phyloP scores from a whole-genome alignment of 2,797 vertebrate genomes.

The Orientallactaga sibirica region DNA sequence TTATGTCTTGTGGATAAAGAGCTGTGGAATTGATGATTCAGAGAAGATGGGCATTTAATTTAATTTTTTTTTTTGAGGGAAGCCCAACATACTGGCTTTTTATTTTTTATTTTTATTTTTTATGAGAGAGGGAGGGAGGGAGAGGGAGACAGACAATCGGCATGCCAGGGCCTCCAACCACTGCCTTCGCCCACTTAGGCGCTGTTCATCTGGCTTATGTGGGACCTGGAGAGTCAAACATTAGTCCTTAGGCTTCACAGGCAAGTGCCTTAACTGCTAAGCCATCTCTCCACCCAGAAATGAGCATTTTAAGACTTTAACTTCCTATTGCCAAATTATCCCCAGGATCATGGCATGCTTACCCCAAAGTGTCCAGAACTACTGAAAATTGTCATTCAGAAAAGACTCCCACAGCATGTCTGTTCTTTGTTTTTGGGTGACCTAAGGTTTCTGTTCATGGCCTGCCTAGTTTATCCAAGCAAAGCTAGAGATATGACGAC shows the following conservation, averaged over 20 bases:
- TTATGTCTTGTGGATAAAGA: slow-evolving; percentile 58
- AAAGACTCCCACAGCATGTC: neutral
- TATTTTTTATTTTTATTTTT: no score
- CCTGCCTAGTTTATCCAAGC: slow-evolving; percentile 47
- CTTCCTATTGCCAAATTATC: slow-evolving; percentile 57
- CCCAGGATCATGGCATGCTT: slow-evolving; percentile 36
- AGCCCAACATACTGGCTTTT: no score
- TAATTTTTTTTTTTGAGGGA: no score
- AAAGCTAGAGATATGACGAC: neutral
- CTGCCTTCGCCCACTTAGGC: no score
- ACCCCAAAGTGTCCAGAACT: slow-evolving; percentile 22
- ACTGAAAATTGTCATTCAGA: slow-evolving; percentile 60
- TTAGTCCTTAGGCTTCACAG: no score
- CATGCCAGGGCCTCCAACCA: no score
- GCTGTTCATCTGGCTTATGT: no score
- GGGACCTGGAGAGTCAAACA: no score
- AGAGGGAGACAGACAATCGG: no score
- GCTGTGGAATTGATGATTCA: slow-evolving; percentile 24
- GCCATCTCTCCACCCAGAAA: no score
- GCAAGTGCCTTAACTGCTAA: no score
- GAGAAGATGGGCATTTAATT: neutral
- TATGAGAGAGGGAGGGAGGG: no score
- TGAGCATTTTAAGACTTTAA: slow-evolving; percentile 49
- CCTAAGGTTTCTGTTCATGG: slow-evolving; percentile 52
- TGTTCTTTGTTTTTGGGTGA: slow-evolving; percentile 2